These are phyloP conservation scores for Apolygus lucorum DNA, from an alignment of 1,140 invertebrate genomes.

Conservation along the genomic window DNA sequence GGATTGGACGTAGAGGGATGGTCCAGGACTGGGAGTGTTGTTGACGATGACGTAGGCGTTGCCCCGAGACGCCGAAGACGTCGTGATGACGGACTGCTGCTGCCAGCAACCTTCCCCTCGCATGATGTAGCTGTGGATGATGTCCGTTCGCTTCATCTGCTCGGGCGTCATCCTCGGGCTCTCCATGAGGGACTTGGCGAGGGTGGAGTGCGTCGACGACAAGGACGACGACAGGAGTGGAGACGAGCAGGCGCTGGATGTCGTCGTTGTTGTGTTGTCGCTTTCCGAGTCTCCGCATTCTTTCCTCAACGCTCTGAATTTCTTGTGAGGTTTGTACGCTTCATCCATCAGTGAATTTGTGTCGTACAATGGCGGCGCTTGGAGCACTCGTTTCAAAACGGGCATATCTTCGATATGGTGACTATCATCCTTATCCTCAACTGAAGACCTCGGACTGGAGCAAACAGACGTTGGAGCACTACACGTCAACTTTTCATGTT, in stretches of 20 bases:
- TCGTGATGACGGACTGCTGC: conserved; percentile 35
- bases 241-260: conserved; percentile 41
- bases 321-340: conserved; percentile 90
- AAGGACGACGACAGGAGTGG: conserved; percentile 48
- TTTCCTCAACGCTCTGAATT: conserved; percentile 72
- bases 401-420: conserved; percentile 82
- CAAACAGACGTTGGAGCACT: conserved; percentile 68
- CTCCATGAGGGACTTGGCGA: conserved; percentile 80
- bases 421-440: conserved; percentile 60
- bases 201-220: conserved; percentile 74
- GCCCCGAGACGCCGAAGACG: conserved; percentile 24
- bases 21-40: conserved; percentile 9
- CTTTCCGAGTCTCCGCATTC: conserved; percentile 71
- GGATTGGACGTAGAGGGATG: conserved; percentile 25
- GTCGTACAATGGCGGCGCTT: conserved; percentile 81
- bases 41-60: conserved; percentile 34
- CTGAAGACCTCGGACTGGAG: conserved; percentile 73
- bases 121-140: conserved; percentile 84
- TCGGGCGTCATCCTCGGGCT: conserved; percentile 79
- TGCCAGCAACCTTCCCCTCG: conserved; percentile 44
- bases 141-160: conserved; percentile 77
- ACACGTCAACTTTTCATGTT: conserved; percentile 58
- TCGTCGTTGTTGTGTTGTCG: conserved; percentile 37
- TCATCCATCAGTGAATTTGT: conserved; percentile 86
- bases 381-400: conserved; percentile 79